phyloP scores from a whole-genome alignment of 2,113 vertebrate genomes.

The Nymphicus hollandicus region DNA sequence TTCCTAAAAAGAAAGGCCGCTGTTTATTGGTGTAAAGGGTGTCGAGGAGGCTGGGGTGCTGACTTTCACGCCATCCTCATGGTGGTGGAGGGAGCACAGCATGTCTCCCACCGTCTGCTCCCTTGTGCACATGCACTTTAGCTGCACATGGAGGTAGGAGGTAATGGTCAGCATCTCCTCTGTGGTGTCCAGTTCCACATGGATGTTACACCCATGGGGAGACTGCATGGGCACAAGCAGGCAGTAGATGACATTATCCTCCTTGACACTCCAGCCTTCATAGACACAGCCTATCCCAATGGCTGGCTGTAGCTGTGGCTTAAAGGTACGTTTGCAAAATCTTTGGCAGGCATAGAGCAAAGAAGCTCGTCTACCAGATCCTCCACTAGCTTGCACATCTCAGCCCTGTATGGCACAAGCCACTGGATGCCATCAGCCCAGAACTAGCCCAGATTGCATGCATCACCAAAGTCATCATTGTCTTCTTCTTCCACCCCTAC shows the following conservation, averaged over 20 bases:
- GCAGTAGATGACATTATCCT: not conserved
- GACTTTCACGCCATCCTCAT: rapidly evolving
- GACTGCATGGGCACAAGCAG: not conserved
- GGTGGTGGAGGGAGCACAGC: not conserved
- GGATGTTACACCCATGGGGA: not conserved
- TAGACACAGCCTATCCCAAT: not conserved
- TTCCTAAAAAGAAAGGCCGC: not conserved
- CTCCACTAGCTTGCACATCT: not conserved
- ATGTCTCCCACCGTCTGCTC: not conserved
- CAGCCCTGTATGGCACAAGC: too few relatives aligned
- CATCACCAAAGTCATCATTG: rapidly evolving
- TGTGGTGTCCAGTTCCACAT: not conserved
- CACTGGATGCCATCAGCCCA: rapidly evolving
- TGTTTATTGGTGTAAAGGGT: not conserved
- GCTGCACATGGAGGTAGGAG: not conserved
- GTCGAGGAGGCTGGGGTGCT: not conserved
- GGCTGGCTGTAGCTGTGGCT: not conserved
- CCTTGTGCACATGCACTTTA: not conserved
- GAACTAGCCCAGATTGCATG: not conserved
- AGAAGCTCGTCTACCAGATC: not conserved
- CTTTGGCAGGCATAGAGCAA: not conserved
- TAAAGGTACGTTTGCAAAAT: not conserved
- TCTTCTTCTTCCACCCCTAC: not conserved
- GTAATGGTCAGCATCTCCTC: not conserved
- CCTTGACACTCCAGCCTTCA: not conserved